Conservation (phyloP, 2,888 invertebrate species). For the Callimorpha dominula region DNA sequence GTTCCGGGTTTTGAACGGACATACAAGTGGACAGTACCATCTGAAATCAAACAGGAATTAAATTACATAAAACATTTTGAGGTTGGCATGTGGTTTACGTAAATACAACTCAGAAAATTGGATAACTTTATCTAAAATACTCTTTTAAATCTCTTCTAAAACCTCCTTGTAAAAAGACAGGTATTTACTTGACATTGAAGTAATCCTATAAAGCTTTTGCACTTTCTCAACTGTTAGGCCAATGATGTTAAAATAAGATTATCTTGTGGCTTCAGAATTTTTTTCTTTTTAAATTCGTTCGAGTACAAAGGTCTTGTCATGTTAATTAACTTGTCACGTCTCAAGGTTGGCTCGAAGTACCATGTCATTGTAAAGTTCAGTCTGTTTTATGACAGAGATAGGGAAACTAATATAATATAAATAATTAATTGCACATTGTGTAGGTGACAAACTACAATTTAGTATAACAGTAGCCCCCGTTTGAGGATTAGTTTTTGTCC, state of each 20-base stretch:
- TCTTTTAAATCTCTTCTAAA: constrained; percentile 1
- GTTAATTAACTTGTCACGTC: constrained; percentile 41
- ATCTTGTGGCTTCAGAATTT: constrained; percentile 30
- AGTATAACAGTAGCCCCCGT: too few species aligned
- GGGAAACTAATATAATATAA: too few species aligned
- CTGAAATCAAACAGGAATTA: not conserved
- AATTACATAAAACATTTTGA: too few species aligned
- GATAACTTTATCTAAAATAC: not conserved
- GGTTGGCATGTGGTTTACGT: not conserved
- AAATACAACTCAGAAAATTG: not conserved
- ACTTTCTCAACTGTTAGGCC: constrained; percentile 31
- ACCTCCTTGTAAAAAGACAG: not conserved
- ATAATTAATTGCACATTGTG: too few species aligned
- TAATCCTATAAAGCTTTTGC: constrained; percentile 31
- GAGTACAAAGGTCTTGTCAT: constrained; percentile 38
- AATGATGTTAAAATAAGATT: constrained; percentile 45
- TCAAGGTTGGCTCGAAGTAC: constrained; percentile 15
- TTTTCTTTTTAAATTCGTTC: constrained; percentile 34
- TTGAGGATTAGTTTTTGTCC: too few species aligned
- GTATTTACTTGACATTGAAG: constrained; percentile 30
- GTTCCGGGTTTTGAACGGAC: not conserved
- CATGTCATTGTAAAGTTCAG: not conserved
- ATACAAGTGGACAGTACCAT: not conserved
- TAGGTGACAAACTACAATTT: too few species aligned
- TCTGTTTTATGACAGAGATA: not conserved